Evolutionary conservation across 2,888 invertebrate genomes (phyloP), one percentile per base, ranked within the genome.

Genomic region (Strigamia crassipes): DNA sequence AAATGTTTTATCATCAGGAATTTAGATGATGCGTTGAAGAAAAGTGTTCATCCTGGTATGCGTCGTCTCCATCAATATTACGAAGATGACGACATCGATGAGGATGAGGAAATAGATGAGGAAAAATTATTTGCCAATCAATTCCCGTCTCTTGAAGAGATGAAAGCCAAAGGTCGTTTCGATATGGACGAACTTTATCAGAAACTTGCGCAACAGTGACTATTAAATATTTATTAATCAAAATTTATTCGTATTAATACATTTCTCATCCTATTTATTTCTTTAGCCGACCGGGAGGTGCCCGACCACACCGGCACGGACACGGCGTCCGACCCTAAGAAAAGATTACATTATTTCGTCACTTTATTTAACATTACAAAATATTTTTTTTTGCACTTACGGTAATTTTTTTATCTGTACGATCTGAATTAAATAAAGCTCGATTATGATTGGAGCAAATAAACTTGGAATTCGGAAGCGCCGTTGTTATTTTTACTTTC

Each of bases 101-200:
- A 61, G 8, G 61, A 61, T 18, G 61, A 61, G n/a, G 61, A 61
- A n/a, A 23, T 21, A 15, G 61, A 61, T 18, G 61, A 61, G n/a
- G 61, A 61, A 61, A 61, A 61, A 61, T 61, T 61, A 61, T 61
- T 61, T 18, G 61, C 61, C 1, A 18, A 61, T 61, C 61, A 61
- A 61, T 61, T 61, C 61, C 61, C 61, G n/a, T 61, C 61, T 21
- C 18, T 15, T 3, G 61, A 61, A 21, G 61, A 61, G 61, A 61
- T 61, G 61, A n/a, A 8, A 23, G 61, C 15, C n/a, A 61, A 61
- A 61, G 18, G 61, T 42, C 42, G 42, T 18, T 21, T 61, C 15
- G 61, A 61, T 3, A 21, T 61, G 23, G 23, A 61, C n/a, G 18
- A 18, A 18, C 18, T 61, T n/a, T 61, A 61, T 61, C 10, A 61